These are phyloP conservation scores for Archilochus colubris DNA, from an alignment of 2,113 vertebrate species.

Conservation along the genomic window DNA sequence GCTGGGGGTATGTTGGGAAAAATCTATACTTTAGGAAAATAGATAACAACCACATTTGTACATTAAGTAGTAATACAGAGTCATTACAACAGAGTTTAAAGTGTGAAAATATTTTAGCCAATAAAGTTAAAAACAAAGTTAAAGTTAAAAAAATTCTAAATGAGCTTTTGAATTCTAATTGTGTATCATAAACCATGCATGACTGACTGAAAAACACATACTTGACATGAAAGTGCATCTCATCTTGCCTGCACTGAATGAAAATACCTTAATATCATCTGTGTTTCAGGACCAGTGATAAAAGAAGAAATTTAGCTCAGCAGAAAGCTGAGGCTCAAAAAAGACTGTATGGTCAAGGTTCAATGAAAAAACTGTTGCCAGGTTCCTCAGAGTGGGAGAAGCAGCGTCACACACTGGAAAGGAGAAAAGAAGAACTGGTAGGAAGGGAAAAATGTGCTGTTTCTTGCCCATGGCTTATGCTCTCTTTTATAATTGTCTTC, in stretches of 20 bases:
- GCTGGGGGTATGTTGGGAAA: neutral
- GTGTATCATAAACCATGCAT: neutral
- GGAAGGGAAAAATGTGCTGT: neutral
- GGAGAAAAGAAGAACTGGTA: constrained; percentile 94
- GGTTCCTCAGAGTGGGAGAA: constrained; percentile 94
- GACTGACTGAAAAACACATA: neutral
- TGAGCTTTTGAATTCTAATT: neutral
- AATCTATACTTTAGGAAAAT: neutral
- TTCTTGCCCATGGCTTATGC: neutral
- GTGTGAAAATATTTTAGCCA: neutral
- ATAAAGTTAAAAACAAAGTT: neutral
- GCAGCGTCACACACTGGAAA: constrained; percentile 90
- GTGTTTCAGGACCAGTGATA: constrained; percentile 90
- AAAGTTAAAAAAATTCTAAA: neutral
- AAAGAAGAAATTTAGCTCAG: constrained; percentile 93
- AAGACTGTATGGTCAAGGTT: constrained; percentile 92
- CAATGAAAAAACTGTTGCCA: constrained; percentile 87
- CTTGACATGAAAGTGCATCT: neutral
- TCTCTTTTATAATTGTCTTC: constrained; percentile 47
- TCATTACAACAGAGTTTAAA: neutral
- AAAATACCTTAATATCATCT: constrained; percentile 1
- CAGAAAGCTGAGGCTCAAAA: constrained; percentile 96
- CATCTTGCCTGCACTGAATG: neutral
- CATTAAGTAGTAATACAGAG: neutral
- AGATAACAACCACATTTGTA: neutral